Evolutionary conservation across 2,888 invertebrate species (phyloP).

Genomic region (Dorcus hopei): DNA sequence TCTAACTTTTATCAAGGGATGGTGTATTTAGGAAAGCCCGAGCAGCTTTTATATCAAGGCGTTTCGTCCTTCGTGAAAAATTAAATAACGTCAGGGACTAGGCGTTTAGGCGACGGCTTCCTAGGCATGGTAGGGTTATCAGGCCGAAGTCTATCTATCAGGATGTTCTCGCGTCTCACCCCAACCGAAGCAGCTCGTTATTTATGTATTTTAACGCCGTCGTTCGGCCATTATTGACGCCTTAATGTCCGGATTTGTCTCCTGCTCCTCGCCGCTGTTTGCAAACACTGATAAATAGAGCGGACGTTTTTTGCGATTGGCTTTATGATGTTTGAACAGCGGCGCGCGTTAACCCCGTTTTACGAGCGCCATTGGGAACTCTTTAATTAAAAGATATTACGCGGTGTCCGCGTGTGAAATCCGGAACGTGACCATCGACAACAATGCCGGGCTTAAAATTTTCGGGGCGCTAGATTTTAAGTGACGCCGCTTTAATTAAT

Average conservation of each 20-base stretch:
- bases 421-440: constrained; percentile 20
- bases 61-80: too few species aligned
- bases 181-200: constrained; percentile 39
- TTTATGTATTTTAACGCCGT: constrained; percentile 51
- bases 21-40: too few species aligned
- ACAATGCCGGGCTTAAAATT: constrained; percentile 12
- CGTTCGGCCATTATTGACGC: constrained; percentile 50
- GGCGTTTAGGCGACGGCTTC: constrained; percentile 14
- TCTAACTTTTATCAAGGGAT: too few species aligned
- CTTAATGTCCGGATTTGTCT: constrained; percentile 51
- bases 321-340: constrained; percentile 41
- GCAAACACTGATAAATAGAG: constrained; percentile 50
- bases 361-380: constrained; percentile 23
- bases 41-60: too few species aligned
- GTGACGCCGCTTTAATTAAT: neutral
- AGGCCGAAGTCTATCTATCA: constrained; percentile 39
- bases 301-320: constrained; percentile 25
- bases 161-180: constrained; percentile 33
- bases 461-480: constrained; percentile 4
- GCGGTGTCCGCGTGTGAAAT: constrained; percentile 20
- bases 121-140: constrained; percentile 23
- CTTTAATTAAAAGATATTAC: constrained; percentile 33
- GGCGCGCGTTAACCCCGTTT: constrained; percentile 34
- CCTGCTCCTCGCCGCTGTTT: constrained; percentile 47
- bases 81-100: too few species aligned